Percentiles rank a stretch among this genome's conserved stretches.
These are phyloP conservation scores for Pocillopora grandis DNA, from an alignment of 92 coral and sea anemone genomes.

Conservation along the genomic window DNA sequence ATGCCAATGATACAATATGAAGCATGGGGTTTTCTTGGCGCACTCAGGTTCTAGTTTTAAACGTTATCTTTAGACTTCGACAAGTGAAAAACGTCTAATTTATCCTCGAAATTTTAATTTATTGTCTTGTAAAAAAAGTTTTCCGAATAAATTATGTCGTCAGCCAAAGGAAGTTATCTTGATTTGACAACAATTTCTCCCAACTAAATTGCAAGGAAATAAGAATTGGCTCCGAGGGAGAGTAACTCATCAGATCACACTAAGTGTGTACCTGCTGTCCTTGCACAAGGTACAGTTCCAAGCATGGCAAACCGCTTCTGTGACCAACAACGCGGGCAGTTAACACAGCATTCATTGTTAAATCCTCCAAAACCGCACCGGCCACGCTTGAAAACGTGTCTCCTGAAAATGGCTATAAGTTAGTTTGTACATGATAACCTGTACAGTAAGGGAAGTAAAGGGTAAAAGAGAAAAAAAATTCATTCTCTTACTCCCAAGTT, in stretches of 20 bases:
- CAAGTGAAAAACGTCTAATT: no score
- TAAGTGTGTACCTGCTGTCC: constrained; percentile 70
- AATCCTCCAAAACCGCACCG: constrained; percentile 84
- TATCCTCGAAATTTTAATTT: no score
- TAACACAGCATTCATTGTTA: constrained; percentile 83
- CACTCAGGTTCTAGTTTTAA: no score
- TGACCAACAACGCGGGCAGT: constrained; percentile 89
- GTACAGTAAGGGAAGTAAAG: not conserved
- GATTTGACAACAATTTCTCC: not conserved
- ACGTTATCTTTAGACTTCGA: no score
- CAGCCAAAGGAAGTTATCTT: no score
- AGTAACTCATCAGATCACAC: not conserved
- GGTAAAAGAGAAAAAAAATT: not conserved
- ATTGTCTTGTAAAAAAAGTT: no score
- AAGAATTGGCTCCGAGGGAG: no score
- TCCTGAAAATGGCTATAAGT: constrained; percentile 45
- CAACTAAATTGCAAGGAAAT: not conserved
- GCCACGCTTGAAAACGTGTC: constrained; percentile 88
- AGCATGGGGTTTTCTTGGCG: no score
- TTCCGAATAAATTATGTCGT: no score
- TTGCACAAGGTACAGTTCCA: constrained; percentile 86
- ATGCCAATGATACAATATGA: no score
- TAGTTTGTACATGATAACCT: not conserved
- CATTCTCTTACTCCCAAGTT: not conserved
- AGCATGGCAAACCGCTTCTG: constrained; percentile 77